Conservation (phyloP, 1,140 invertebrate genomes). For the Pectinophora gossypiella region DNA sequence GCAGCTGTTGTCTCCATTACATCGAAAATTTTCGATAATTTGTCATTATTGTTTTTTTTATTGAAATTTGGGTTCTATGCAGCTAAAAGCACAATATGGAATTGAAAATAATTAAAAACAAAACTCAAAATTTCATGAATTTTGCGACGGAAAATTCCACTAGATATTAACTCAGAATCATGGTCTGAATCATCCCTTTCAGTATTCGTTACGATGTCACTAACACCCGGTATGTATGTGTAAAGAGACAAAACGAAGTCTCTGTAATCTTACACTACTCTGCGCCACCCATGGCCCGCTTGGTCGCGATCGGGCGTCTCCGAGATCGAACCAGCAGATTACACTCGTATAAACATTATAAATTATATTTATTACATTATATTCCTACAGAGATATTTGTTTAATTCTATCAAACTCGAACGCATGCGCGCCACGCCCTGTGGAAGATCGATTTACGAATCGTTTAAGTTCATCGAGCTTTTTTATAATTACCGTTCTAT, state of each 20-base stretch:
- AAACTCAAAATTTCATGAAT: no score
- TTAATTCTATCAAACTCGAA: slow-evolving; percentile 44
- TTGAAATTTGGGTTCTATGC: no score
- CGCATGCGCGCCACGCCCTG: slow-evolving; percentile 28
- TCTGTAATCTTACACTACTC: slow-evolving; percentile 27
- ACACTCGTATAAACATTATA: slow-evolving; percentile 63
- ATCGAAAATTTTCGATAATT: no score
- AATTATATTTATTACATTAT: slow-evolving; percentile 71
- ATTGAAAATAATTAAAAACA: no score
- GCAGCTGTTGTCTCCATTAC: no score
- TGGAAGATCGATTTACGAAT: slow-evolving; percentile 9
- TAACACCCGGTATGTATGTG: background rate
- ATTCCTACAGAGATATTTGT: slow-evolving; percentile 60
- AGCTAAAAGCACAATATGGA: no score
- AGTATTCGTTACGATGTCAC: no score
- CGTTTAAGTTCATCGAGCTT: slow-evolving; percentile 8
- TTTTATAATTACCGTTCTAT: background rate
- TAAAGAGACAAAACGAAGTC: background rate
- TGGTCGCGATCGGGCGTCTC: slow-evolving; percentile 43
- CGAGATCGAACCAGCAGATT: slow-evolving; percentile 52
- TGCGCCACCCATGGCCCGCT: slow-evolving; percentile 19
- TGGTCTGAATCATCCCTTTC: no score
- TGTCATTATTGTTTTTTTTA: no score
- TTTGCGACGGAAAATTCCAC: no score
- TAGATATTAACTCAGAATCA: no score